These are phyloP conservation scores for Zygogramma bicolorata DNA, from an alignment of 2,888 invertebrate species.

Conservation along the genomic window DNA sequence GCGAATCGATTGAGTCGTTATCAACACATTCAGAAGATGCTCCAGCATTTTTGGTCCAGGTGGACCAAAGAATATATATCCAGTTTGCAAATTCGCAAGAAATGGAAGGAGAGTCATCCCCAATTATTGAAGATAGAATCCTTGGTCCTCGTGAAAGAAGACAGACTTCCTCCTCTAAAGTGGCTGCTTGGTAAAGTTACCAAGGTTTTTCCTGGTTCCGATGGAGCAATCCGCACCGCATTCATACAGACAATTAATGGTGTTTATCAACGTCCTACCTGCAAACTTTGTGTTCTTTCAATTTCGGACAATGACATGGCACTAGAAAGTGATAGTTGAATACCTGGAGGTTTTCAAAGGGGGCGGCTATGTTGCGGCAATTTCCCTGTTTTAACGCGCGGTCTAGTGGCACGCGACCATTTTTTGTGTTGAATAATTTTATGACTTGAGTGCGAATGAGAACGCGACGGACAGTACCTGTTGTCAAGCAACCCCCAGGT, in stretches of 20 bases:
- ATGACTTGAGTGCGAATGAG: no score
- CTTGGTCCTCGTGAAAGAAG: conserved; percentile 22
- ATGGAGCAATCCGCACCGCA: conserved; percentile 2
- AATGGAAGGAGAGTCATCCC: conserved; percentile 23
- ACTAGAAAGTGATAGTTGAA: background rate
- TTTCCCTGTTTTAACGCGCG: background rate
- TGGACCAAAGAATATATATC: conserved; percentile 49
- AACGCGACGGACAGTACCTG: no score
- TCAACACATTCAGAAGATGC: conserved; percentile 45
- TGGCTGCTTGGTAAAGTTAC: conserved; percentile 23
- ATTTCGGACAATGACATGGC: background rate
- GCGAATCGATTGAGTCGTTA: conserved; percentile 41
- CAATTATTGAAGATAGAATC: background rate
- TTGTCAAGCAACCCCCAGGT: no score
- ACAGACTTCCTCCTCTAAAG: conserved; percentile 17
- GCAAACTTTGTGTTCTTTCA: background rate
- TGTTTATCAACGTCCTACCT: background rate
- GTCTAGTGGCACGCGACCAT: background rate
- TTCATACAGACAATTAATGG: conserved; percentile 1
- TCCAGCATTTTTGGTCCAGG: conserved; percentile 45
- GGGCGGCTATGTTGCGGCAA: background rate
- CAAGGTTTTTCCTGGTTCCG: conserved; percentile 10
- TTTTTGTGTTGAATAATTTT: no score
- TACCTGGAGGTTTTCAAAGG: background rate
- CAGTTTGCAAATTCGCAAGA: conserved; percentile 40